These are phyloP conservation scores for Vanessa cardui DNA, from an alignment of 2,888 invertebrate species.

Conservation along the genomic window DNA sequence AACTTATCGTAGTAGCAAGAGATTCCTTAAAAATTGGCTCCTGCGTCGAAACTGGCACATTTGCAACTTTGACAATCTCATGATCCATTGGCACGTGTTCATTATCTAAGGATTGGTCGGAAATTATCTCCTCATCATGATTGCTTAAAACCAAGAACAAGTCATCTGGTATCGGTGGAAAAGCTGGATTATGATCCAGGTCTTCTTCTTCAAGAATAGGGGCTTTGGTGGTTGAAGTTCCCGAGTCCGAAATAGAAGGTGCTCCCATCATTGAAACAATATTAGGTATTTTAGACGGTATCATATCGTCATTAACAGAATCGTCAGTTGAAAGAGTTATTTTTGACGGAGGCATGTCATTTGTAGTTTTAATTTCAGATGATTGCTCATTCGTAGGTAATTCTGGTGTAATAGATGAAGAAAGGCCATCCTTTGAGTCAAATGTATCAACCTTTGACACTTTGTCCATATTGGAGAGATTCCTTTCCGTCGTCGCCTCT, in stretches of 20 bases:
- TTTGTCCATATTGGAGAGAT: conserved; percentile 42
- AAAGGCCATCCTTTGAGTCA: conserved; percentile 54
- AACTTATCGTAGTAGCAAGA: conserved; percentile 50
- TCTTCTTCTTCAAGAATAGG: conserved; percentile 72
- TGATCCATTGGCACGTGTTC: conserved; percentile 55
- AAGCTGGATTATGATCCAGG: conserved; percentile 73
- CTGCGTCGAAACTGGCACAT: conserved; percentile 49
- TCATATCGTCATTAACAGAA: conserved; percentile 62
- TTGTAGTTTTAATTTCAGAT: conserved; percentile 45
- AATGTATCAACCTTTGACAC: conserved; percentile 55
- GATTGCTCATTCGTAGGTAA: conserved; percentile 38
- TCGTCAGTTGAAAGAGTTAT: conserved; percentile 69
- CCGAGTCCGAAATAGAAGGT: conserved; percentile 46
- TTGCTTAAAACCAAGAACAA: conserved; percentile 63
- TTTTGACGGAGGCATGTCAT: conserved; percentile 64
- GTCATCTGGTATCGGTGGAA: conserved; percentile 76
- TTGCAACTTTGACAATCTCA: conserved; percentile 51
- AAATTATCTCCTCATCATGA: conserved; percentile 69
- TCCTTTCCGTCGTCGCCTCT: conserved; percentile 70
- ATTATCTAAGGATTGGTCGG: conserved; percentile 60
- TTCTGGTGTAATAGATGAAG: conserved; percentile 50
- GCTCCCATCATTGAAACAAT: conserved; percentile 56
- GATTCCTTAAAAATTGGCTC: conserved; percentile 47
- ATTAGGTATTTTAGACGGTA: conserved; percentile 58
- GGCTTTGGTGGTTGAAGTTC: conserved; percentile 59